Evolutionary conservation across 1,140 invertebrate species (phyloP).

Genomic region (Drosophila parvula): DNA sequence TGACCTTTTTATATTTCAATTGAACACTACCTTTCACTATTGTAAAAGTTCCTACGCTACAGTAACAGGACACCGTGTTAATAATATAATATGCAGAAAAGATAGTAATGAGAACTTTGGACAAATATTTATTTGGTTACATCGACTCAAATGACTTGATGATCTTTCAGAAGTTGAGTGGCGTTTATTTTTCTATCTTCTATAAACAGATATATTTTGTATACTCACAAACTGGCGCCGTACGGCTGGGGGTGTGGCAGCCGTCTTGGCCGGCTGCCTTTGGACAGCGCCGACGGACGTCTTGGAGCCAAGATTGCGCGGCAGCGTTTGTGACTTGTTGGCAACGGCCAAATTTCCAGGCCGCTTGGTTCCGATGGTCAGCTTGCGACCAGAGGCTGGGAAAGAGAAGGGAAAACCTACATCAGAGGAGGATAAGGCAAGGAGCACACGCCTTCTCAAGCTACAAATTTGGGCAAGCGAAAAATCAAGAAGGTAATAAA

Average conservation of each 20-base stretch:
- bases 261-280: constrained; percentile 87
- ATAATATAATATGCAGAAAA: not conserved
- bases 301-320: constrained; percentile 91
- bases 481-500: constrained; percentile 47
- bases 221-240: constrained; percentile 90
- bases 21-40: too few relatives aligned
- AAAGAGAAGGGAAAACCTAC: not conserved
- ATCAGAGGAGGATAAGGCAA: not conserved
- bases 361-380: constrained; percentile 89
- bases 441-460: not conserved
- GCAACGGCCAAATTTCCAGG: constrained; percentile 86
- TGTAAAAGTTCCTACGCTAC: too few relatives aligned
- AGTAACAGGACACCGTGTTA: too few relatives aligned
- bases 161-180: not conserved
- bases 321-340: constrained; percentile 93
- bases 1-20: too few relatives aligned
- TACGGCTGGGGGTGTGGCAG: constrained; percentile 91
- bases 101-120: too few relatives aligned
- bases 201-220: not conserved
- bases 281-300: constrained; percentile 84
- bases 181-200: not conserved
- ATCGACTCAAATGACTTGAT: not conserved
- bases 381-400: constrained; percentile 88
- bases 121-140: not conserved
- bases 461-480: constrained; percentile 38